Evolutionary conservation across 2,797 vertebrate genomes (phyloP), one percentile per base, ranked within the genome.

Genomic region (Valencia hispanica): DNA sequence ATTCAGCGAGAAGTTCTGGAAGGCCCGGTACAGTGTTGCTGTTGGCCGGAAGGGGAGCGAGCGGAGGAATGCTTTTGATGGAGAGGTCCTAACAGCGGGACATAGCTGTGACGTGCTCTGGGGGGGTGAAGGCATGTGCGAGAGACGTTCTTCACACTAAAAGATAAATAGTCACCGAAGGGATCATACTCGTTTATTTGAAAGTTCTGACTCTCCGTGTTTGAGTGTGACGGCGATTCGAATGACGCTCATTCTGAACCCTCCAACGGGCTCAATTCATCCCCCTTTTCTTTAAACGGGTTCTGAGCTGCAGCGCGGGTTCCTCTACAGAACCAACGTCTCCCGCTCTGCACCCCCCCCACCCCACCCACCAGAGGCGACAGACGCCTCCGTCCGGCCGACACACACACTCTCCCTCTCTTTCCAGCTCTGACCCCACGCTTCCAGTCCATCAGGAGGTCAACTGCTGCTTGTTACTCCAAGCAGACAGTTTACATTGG

Each of bases 1-100:
- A 51, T 50, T 1, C 15, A 22, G 71, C 41, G 50, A 82, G n/a
- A n/a, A n/a, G n/a, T n/a, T n/a, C n/a, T n/a, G n/a, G n/a, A n/a
- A 45, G 43, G 43, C 43, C 43, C 43, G 43, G 41, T 82, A 74
- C 80, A 72, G 73, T 70, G 81, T 91, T 93, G 92, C 86, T 93
- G 89, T 91, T 94, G 92, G 93, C 91, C 88, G 78, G 66, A 69
- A 79, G 84, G 81, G 84, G 86, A 83, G 86, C 85, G 83, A 86
- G 86, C 79, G 0, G 69, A 90, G 91, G 92, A 94, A 93, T 93
- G 93, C 90, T 86, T 92, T 91, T 93, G 89, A 92, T 88, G 87
- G 87, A 82, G 88, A 79, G 82, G 81, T 81, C 82, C 86, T 81
- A 90, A 89, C 91, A 92, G 90, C 81, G 25, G 91, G 91, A 91